A percentile compares a stretch with the other conserved stretches of the same genome.
These are phyloP conservation scores for Salarias fasciatus DNA, from an alignment of 2,797 vertebrate species.

Conservation along the genomic window DNA sequence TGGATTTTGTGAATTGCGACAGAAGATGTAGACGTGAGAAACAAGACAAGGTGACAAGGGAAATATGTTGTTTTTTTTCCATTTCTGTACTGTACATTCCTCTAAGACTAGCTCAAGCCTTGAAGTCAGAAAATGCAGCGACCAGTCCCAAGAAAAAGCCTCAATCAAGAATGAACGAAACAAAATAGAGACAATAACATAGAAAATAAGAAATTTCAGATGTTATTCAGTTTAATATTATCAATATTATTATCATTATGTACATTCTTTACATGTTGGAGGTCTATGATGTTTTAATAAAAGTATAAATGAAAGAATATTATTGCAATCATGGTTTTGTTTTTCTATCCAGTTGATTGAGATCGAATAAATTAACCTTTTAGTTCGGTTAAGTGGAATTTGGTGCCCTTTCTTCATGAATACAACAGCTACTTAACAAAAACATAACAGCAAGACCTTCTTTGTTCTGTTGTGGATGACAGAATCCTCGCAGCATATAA, in stretches of 20 bases:
- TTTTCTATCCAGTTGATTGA: constrained; percentile 13
- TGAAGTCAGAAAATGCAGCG: constrained; percentile 64
- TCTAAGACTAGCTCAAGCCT: constrained; percentile 70
- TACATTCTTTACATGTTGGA: constrained; percentile 80
- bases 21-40: constrained; percentile 55
- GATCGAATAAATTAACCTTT: constrained; percentile 10
- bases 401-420: background rate
- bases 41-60: constrained; percentile 26
- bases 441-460: background rate
- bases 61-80: constrained; percentile 54
- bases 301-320: constrained; percentile 61
- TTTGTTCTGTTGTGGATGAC: constrained; percentile 16
- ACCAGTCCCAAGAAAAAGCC: constrained; percentile 28
- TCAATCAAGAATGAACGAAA: constrained; percentile 53
- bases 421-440: background rate
- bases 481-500: constrained; percentile 27
- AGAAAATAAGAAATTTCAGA: constrained; percentile 55
- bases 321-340: constrained; percentile 24
- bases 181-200: constrained; percentile 48
- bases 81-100: constrained; percentile 80
- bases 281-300: constrained; percentile 81
- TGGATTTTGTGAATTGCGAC: constrained; percentile 47
- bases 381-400: background rate
- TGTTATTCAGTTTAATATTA: constrained; percentile 64
- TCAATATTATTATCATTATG: constrained; percentile 74